A percentile compares a stretch with the other conserved stretches of the same genome.
These are phyloP conservation scores for Agelastica alni DNA, from an alignment of 2,888 invertebrate species.

Conservation along the genomic window DNA sequence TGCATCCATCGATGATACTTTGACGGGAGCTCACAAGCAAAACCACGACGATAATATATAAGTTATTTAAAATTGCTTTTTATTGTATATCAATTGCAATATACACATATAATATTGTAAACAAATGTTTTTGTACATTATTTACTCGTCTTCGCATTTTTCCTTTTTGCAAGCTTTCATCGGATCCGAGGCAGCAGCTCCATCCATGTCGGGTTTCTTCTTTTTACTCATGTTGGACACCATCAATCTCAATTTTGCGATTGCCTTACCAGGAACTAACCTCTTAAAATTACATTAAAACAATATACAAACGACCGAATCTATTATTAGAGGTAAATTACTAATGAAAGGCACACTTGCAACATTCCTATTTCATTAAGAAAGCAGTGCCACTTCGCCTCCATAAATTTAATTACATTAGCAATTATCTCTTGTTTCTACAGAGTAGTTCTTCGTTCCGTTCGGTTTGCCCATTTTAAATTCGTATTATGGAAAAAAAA, in stretches of 20 bases:
- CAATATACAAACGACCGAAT: too few species aligned
- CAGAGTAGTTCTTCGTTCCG: too few species aligned
- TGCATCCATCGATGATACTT: slow-evolving; percentile 30
- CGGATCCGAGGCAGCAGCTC: slow-evolving; percentile 34
- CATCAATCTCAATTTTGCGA: slow-evolving; percentile 64
- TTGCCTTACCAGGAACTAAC: slow-evolving; percentile 50
- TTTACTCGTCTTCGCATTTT: slow-evolving; percentile 1
- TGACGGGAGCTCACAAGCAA: slow-evolving; percentile 24
- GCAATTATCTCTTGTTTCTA: too few species aligned
- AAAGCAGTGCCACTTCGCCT: too few species aligned
- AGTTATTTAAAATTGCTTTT: not conserved
- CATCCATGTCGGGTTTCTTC: slow-evolving; percentile 40
- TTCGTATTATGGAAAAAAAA: too few species aligned
- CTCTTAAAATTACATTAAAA: slow-evolving; percentile 33
- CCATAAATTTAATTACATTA: too few species aligned
- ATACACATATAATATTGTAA: not conserved
- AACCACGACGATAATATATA: not conserved
- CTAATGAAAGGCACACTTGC: too few species aligned
- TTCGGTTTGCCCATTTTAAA: too few species aligned
- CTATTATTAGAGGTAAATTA: too few species aligned
- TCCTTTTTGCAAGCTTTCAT: slow-evolving; percentile 30
- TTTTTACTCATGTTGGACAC: slow-evolving; percentile 59
- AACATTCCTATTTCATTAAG: too few species aligned
- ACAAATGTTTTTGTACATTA: not conserved
- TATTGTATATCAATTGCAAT: not conserved